These are phyloP conservation scores for Acrocephalus kingi DNA, from an alignment of 2,113 vertebrate species.

Conservation along the genomic window DNA sequence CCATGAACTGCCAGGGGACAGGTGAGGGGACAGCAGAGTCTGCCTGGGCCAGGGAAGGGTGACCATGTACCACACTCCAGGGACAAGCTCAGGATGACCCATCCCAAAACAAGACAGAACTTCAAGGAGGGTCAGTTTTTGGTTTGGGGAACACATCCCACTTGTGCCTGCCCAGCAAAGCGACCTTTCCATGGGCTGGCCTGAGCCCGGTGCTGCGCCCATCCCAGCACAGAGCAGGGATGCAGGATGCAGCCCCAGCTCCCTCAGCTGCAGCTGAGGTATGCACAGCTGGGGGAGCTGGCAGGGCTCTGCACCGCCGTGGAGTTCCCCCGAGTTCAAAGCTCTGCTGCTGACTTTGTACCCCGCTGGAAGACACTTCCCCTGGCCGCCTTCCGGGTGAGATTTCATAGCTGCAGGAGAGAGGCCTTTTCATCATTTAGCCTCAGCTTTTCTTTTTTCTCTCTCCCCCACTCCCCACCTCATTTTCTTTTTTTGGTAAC, in stretches of 20 bases:
- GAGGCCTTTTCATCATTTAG: slow-evolving; percentile 31
- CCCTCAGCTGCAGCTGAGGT: slow-evolving; percentile 46
- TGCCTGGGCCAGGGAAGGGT: accelerated
- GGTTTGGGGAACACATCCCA: accelerated
- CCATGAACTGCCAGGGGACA: not conserved
- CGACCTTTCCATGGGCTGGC: not conserved
- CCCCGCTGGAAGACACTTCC: slow-evolving; percentile 46
- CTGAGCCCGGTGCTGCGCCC: accelerated
- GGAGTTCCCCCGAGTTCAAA: slow-evolving; percentile 68
- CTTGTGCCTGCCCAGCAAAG: not conserved
- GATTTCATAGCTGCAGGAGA: slow-evolving; percentile 62
- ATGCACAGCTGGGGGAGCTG: slow-evolving; percentile 62
- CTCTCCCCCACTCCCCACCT: accelerated
- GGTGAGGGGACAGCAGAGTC: not conserved
- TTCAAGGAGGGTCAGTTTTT: not conserved
- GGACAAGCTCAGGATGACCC: not conserved
- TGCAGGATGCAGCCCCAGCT: not conserved
- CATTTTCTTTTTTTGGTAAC: slow-evolving; percentile 43
- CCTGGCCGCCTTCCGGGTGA: slow-evolving; percentile 35
- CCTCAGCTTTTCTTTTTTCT: not conserved
- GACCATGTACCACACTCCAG: accelerated
- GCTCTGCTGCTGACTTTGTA: slow-evolving; percentile 61
- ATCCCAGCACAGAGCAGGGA: accelerated
- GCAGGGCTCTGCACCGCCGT: not conserved
- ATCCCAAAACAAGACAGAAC: not conserved